Percentiles rank a stretch among this genome's conserved stretches.
Evolutionary conservation across 2,113 vertebrate genomes (phyloP).

Genomic region (Polyodon spathula): DNA sequence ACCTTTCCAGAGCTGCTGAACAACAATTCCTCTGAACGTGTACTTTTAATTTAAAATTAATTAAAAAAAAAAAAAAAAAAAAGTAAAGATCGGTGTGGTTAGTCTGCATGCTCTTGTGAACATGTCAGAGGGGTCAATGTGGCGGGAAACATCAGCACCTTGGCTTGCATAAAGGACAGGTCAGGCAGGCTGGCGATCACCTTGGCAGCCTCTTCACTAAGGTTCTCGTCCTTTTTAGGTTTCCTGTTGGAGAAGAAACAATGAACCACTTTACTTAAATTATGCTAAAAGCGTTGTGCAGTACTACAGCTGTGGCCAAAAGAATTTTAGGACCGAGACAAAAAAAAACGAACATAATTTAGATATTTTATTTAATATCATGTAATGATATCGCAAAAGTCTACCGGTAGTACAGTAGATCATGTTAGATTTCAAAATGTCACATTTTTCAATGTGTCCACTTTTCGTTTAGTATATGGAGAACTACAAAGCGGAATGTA

Average conservation of each 20-base stretch:
- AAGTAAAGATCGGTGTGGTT: slow-evolving; percentile 44
- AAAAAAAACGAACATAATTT: too few species aligned
- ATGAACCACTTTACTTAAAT: background rate
- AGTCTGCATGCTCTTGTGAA: slow-evolving; percentile 57
- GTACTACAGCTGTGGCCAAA: too few species aligned
- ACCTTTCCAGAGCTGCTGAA: slow-evolving; percentile 68
- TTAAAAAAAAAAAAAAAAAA: slow-evolving; percentile 17
- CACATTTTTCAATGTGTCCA: too few species aligned
- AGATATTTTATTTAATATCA: too few species aligned
- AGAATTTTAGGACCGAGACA: too few species aligned
- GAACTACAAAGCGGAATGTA: too few species aligned
- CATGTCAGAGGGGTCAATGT: slow-evolving; percentile 70
- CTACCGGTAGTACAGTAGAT: too few species aligned
- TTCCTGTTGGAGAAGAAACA: slow-evolving; percentile 54
- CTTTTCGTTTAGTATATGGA: too few species aligned
- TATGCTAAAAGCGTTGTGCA: too few species aligned
- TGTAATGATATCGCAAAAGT: too few species aligned
- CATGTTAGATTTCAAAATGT: too few species aligned
- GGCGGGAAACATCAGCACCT: slow-evolving; percentile 87
- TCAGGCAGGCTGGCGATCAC: slow-evolving; percentile 77
- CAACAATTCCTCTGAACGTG: slow-evolving; percentile 66
- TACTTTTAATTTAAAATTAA: slow-evolving; percentile 40
- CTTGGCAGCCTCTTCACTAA: slow-evolving; percentile 79
- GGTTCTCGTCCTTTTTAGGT: slow-evolving; percentile 80
- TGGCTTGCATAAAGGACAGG: slow-evolving; percentile 87